These are phyloP conservation scores for Cirrhinus mrigala DNA, from an alignment of 2,797 vertebrate genomes.

Conservation along the genomic window DNA sequence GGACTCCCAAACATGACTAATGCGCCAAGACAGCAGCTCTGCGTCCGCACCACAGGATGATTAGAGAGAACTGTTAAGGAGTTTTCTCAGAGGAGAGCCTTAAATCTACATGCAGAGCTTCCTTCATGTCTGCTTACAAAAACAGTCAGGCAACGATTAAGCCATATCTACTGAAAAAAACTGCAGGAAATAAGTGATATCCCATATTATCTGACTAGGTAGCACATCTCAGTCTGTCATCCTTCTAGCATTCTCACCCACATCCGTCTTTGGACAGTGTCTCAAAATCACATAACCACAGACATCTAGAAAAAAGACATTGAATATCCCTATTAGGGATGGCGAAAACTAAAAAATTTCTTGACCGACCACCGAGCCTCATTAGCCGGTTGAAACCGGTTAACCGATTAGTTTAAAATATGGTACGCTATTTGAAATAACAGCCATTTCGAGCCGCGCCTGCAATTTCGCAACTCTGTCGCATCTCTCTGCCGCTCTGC, in stretches of 20 bases:
- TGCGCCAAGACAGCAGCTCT: constrained; percentile 34
- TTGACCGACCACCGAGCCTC: no score
- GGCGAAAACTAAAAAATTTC: no score
- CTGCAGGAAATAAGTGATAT: not conserved
- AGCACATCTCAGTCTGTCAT: not conserved
- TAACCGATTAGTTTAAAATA: no score
- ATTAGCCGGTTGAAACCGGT: no score
- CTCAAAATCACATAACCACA: not conserved
- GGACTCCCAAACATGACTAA: constrained; percentile 41
- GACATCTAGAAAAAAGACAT: not conserved
- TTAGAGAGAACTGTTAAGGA: constrained; percentile 51
- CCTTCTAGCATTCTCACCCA: not conserved
- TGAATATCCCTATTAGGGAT: not conserved
- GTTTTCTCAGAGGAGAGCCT: constrained; percentile 39
- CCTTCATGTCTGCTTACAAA: not conserved
- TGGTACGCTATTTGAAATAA: no score
- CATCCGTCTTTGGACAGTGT: not conserved
- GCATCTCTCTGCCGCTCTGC: no score
- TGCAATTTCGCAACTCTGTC: no score
- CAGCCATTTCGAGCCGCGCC: no score
- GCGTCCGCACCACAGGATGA: constrained; percentile 45
- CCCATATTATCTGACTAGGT: not conserved
- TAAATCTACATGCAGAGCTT: constrained; percentile 17
- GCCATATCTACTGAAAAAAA: not conserved
- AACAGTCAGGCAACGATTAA: not conserved